These are phyloP conservation scores for Emmelina monodactyla DNA, from an alignment of 2,888 invertebrate genomes.

Conservation along the genomic window DNA sequence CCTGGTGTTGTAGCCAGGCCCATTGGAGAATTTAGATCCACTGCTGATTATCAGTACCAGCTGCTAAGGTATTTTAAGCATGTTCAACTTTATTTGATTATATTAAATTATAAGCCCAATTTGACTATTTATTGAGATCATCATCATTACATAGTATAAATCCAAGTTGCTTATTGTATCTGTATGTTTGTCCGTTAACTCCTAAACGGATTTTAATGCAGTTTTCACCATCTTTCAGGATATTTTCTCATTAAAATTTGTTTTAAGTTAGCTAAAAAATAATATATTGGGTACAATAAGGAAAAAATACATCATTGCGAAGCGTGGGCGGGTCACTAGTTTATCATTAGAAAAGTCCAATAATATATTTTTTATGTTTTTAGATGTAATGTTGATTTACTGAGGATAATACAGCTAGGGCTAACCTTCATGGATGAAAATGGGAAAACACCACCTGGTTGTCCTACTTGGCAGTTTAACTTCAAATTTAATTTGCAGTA, in stretches of 20 bases:
- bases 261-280: too few relatives aligned
- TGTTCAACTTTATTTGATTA: not conserved
- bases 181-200: too few relatives aligned
- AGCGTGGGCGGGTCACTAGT: too few relatives aligned
- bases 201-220: too few relatives aligned
- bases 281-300: too few relatives aligned
- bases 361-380: not conserved
- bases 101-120: not conserved
- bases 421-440: conserved; percentile 98
- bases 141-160: too few relatives aligned
- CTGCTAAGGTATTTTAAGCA: conserved; percentile 71
- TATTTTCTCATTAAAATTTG: too few relatives aligned
- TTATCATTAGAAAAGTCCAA: too few relatives aligned
- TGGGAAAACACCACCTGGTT: conserved; percentile 92
- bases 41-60: conserved; percentile 94
- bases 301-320: too few relatives aligned
- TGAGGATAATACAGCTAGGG: conserved; percentile 96
- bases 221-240: too few relatives aligned
- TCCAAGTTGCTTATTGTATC: too few relatives aligned
- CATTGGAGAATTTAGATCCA: conserved; percentile 92
- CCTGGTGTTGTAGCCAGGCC: conserved; percentile 98
- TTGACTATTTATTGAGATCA: too few relatives aligned
- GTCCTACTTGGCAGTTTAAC: conserved; percentile 99
- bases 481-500: conserved; percentile 98
- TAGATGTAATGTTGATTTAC: conserved; percentile 94